A percentile compares a stretch with the other conserved stretches of the same genome.
Evolutionary conservation across 2,888 invertebrate species (phyloP).

Genomic region (Ichneumoninae sp.): DNA sequence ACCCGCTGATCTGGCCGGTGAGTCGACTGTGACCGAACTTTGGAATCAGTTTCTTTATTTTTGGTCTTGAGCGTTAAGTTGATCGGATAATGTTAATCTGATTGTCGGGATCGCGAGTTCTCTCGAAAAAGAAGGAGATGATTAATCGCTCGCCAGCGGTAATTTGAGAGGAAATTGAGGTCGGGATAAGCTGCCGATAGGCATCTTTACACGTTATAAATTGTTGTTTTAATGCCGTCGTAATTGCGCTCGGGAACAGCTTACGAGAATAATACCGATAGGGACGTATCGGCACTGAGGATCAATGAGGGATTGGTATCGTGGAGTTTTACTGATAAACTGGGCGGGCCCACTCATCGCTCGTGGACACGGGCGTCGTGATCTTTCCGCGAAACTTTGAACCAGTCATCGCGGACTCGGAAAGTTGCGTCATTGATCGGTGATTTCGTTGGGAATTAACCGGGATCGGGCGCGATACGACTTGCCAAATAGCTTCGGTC

Average conservation of each 20-base stretch:
- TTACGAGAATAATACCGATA: conserved; percentile 56
- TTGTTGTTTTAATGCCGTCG: conserved; percentile 68
- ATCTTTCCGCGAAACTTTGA: conserved; percentile 43
- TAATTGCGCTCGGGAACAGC: conserved; percentile 69
- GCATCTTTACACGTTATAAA: conserved; percentile 69
- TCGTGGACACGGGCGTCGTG: neutral
- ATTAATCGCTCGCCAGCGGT: conserved; percentile 7
- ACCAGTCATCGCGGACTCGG: neutral
- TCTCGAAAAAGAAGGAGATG: neutral
- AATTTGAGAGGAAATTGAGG: conserved; percentile 65
- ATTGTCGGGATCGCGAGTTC: neutral
- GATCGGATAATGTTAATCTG: conserved; percentile 34
- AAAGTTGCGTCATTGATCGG: neutral
- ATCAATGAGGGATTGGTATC: conserved; percentile 58
- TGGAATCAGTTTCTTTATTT: neutral
- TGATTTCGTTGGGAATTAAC: neutral
- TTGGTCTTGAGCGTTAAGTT: neutral
- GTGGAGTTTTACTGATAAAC: conserved; percentile 8
- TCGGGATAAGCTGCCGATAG: conserved; percentile 66
- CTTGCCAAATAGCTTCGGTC: neutral
- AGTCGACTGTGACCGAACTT: conserved; percentile 76
- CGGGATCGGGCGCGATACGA: neutral
- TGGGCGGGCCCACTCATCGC: neutral
- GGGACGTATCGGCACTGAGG: conserved; percentile 39
- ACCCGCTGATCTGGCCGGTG: conserved; percentile 91